Evolutionary conservation across 2,797 vertebrate species (phyloP).

Genomic region (Brachyrhaphis roseni): DNA sequence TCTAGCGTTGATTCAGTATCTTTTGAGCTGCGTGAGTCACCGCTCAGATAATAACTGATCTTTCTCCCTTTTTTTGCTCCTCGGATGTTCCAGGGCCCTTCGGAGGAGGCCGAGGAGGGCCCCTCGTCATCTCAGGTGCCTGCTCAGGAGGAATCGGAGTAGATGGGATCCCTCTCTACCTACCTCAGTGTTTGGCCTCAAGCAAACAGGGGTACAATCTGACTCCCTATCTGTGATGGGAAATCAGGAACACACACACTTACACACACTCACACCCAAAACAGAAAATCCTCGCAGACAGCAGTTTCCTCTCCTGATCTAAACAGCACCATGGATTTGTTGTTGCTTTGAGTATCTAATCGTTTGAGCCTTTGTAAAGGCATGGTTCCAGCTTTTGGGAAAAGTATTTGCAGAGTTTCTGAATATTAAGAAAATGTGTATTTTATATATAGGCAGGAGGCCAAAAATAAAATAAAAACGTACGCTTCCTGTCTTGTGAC

Average conservation of each 20-base stretch:
- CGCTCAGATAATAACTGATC: constrained; percentile 16
- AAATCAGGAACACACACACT: constrained; percentile 71
- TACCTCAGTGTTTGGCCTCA: constrained; percentile 80
- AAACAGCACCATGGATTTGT: constrained; percentile 43
- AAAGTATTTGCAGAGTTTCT: background rate
- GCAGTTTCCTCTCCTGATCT: constrained; percentile 50
- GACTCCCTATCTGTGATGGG: constrained; percentile 65
- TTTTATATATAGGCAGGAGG: background rate
- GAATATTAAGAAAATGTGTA: background rate
- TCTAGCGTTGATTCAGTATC: constrained; percentile 48
- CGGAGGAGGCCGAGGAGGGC: constrained; percentile 70
- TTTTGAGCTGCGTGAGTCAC: constrained; percentile 32
- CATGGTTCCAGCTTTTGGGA: constrained; percentile 41
- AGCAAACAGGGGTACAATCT: constrained; percentile 54
- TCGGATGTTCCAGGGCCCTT: constrained; percentile 57
- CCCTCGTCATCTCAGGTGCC: constrained; percentile 72
- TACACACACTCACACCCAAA: constrained; percentile 33
- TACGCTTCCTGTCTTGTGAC: background rate
- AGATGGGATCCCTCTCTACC: constrained; percentile 68
- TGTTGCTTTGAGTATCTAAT: constrained; percentile 39
- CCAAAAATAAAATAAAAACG: background rate
- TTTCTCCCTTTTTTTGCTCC: constrained; percentile 8
- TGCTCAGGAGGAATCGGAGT: constrained; percentile 74
- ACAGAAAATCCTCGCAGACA: constrained; percentile 41
- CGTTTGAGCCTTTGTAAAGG: constrained; percentile 17